phyloP scores from a whole-genome alignment of 2,797 vertebrate species.

The Serranus cabrilla region DNA sequence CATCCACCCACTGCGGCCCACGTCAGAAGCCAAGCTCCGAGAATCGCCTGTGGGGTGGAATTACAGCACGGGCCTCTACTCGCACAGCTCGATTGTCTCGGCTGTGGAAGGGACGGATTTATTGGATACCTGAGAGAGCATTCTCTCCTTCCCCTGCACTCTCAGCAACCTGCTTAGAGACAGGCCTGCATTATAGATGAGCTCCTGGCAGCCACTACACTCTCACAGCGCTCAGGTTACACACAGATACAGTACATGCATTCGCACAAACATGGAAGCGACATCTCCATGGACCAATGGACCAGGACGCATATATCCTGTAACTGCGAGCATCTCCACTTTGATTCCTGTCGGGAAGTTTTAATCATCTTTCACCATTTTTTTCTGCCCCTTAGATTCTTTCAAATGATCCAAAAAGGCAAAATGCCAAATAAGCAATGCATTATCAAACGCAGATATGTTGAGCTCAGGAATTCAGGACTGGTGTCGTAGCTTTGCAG shows the following conservation, averaged over 20 bases:
- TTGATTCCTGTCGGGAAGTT: neutral
- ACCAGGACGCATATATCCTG: neutral
- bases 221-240: constrained; percentile 83
- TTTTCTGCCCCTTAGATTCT: neutral
- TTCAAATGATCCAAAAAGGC: neutral
- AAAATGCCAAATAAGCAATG: neutral
- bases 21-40: constrained; percentile 73
- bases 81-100: constrained; percentile 77
- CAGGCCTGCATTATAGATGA: constrained; percentile 87
- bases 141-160: constrained; percentile 88
- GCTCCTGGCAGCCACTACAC: constrained; percentile 77
- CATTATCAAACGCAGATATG: neutral
- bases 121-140: constrained; percentile 85
- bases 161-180: constrained; percentile 84
- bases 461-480: neutral
- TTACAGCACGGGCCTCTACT: constrained; percentile 78
- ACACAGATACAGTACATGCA: constrained; percentile 61
- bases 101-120: constrained; percentile 83
- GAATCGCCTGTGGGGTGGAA: constrained; percentile 80
- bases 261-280: constrained; percentile 40
- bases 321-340: constrained; percentile 6
- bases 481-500: neutral
- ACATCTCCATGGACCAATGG: constrained; percentile 4
- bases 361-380: neutral
- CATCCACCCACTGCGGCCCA: constrained; percentile 54